Percentiles rank a stretch among this genome's conserved stretches.
phyloP scores from a whole-genome alignment of 2,797 vertebrate genomes.

The Hippocampus kuda region DNA sequence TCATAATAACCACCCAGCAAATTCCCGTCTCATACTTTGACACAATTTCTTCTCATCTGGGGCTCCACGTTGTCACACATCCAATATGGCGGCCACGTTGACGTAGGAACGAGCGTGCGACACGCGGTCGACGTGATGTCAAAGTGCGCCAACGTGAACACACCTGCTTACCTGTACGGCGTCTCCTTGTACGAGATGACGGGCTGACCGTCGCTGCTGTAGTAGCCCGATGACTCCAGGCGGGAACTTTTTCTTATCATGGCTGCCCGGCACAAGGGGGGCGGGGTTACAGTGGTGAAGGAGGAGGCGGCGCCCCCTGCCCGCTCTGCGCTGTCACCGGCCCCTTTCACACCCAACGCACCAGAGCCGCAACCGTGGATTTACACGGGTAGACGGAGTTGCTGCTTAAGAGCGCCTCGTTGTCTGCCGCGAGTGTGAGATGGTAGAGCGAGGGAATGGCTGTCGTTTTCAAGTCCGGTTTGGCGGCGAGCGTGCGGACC shows the following conservation, averaged over 20 bases:
- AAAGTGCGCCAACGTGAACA: background rate
- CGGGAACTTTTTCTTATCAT: constrained; percentile 6
- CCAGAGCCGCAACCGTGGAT: too few species aligned
- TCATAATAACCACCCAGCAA: too few species aligned
- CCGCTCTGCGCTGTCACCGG: too few species aligned
- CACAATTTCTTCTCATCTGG: background rate
- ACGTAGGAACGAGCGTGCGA: background rate
- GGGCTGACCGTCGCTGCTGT: background rate
- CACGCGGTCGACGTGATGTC: background rate
- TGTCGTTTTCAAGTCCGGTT: too few species aligned
- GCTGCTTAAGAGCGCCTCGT: too few species aligned
- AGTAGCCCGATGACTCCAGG: constrained; percentile 8
- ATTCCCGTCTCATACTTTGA: too few species aligned
- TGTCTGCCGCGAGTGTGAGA: too few species aligned
- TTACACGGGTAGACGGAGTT: too few species aligned
- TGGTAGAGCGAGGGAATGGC: too few species aligned
- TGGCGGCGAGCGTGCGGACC: too few species aligned
- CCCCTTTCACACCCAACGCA: too few species aligned
- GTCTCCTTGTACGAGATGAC: constrained; percentile 10
- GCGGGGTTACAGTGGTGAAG: background rate
- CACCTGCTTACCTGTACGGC: constrained; percentile 7
- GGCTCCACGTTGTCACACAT: background rate
- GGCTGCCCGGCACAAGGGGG: background rate
- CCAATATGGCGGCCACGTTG: background rate
- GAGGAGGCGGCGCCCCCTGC: too few species aligned